Evolutionary conservation across 2,888 invertebrate species (phyloP).

Genomic region (Amiota minor): DNA sequence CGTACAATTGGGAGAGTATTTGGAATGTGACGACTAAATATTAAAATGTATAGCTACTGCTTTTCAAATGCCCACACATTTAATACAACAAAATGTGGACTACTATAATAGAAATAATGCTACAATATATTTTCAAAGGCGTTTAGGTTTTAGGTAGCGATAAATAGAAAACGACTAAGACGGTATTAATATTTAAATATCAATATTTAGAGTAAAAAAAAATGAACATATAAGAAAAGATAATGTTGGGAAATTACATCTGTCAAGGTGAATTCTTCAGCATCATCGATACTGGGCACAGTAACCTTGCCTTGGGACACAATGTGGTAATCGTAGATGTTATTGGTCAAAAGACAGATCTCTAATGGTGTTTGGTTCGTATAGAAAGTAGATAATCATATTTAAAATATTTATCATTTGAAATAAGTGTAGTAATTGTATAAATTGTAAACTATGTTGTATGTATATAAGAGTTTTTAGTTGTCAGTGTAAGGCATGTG

Average conservation of each 20-base stretch:
- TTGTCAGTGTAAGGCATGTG: slow-evolving; percentile 31
- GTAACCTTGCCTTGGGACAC: slow-evolving; percentile 95
- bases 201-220: slow-evolving; percentile 39
- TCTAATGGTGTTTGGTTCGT: slow-evolving; percentile 52
- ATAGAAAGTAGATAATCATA: slow-evolving; percentile 39
- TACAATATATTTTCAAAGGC: slow-evolving; percentile 31
- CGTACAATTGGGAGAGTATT: slow-evolving; percentile 42
- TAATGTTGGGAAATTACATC: slow-evolving; percentile 79
- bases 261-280: slow-evolving; percentile 88
- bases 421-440: slow-evolving; percentile 38
- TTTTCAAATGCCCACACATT: neutral
- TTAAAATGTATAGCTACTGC: neutral
- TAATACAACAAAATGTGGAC: too few relatives aligned
- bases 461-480: neutral
- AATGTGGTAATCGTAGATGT: slow-evolving; percentile 90
- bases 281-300: slow-evolving; percentile 94
- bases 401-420: slow-evolving; percentile 29
- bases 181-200: slow-evolving; percentile 50
- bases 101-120: slow-evolving; percentile 27
- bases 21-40: slow-evolving; percentile 1
- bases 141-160: slow-evolving; percentile 38
- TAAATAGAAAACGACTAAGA: slow-evolving; percentile 43
- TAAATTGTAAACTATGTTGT: slow-evolving; percentile 25
- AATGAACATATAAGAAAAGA: slow-evolving; percentile 21
- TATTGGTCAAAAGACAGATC: slow-evolving; percentile 82